These are phyloP conservation scores for Patella depressa DNA, from an alignment of 2,888 invertebrate species.

Conservation along the genomic window DNA sequence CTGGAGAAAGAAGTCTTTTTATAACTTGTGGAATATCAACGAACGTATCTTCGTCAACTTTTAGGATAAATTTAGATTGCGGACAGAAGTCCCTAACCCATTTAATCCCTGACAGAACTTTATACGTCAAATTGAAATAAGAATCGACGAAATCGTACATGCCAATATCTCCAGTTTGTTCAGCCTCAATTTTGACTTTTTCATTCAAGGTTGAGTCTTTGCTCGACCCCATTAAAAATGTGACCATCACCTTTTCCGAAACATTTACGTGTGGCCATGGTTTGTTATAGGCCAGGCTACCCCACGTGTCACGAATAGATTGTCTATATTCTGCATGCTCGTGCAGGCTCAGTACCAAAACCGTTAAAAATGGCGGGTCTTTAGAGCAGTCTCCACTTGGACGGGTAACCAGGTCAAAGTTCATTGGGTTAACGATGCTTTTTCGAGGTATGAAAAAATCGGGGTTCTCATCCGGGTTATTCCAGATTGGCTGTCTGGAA, in stretches of 20 bases:
- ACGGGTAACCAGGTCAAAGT: background rate
- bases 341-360: conserved; percentile 34
- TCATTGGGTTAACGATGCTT: conserved; percentile 2
- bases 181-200: conserved; percentile 22
- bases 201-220: conserved; percentile 15
- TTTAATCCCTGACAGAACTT: conserved; percentile 60
- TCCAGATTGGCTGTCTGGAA: background rate
- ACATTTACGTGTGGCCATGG: background rate
- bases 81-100: conserved; percentile 60
- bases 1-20: conserved; percentile 5
- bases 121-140: conserved; percentile 65
- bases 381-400: no score
- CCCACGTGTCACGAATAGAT: conserved; percentile 39
- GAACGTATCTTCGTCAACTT: conserved; percentile 67
- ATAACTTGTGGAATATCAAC: conserved; percentile 69
- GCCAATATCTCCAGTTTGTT: conserved; percentile 32
- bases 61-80: conserved; percentile 55
- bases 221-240: conserved; percentile 31
- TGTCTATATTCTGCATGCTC: conserved; percentile 25
- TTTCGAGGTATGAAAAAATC: conserved; percentile 1
- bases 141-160: conserved; percentile 55
- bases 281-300: conserved; percentile 10
- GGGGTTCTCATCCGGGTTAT: background rate
- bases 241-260: background rate
- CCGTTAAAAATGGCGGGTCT: conserved; percentile 16